A percentile compares a stretch with the other conserved stretches of the same genome.
These are phyloP conservation scores for Morpho helenor DNA, from an alignment of 2,888 invertebrate genomes.

Conservation along the genomic window DNA sequence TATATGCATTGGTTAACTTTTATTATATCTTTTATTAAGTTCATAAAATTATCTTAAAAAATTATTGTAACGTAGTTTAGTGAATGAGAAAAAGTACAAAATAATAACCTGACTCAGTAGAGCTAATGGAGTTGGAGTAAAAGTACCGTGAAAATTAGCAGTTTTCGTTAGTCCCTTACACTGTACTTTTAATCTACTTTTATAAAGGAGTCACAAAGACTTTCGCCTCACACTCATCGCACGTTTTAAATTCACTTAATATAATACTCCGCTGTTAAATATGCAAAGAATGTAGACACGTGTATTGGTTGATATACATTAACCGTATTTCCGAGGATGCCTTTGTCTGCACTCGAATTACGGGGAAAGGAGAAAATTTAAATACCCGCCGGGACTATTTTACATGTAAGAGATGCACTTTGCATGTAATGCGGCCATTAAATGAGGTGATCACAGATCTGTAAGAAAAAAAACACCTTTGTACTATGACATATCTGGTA, in stretches of 20 bases:
- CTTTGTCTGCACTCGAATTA: constrained; percentile 75
- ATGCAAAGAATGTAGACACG: constrained; percentile 32
- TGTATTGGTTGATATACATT: constrained; percentile 61
- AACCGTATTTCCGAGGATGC: constrained; percentile 62
- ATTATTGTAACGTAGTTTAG: too few relatives aligned
- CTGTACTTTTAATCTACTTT: too few relatives aligned
- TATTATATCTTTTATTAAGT: too few relatives aligned
- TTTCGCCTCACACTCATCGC: neutral
- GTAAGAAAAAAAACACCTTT: constrained; percentile 19
- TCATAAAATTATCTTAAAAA: too few relatives aligned
- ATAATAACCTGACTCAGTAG: too few relatives aligned
- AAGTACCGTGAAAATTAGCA: too few relatives aligned
- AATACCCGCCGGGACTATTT: constrained; percentile 72
- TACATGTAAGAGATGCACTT: constrained; percentile 77
- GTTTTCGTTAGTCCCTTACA: too few relatives aligned
- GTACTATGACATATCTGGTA: too few relatives aligned
- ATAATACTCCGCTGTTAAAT: constrained; percentile 19
- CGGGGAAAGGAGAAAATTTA: constrained; percentile 73
- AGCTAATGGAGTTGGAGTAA: too few relatives aligned
- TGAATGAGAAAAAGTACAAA: too few relatives aligned
- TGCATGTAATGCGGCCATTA: constrained; percentile 69
- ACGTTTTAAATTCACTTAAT: constrained; percentile 15
- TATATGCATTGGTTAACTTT: too few relatives aligned
- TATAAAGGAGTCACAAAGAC: neutral
- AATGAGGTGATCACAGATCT: constrained; percentile 45